Conservation (phyloP, 1,140 invertebrate species). For the Drosophila trapezifrons region DNA sequence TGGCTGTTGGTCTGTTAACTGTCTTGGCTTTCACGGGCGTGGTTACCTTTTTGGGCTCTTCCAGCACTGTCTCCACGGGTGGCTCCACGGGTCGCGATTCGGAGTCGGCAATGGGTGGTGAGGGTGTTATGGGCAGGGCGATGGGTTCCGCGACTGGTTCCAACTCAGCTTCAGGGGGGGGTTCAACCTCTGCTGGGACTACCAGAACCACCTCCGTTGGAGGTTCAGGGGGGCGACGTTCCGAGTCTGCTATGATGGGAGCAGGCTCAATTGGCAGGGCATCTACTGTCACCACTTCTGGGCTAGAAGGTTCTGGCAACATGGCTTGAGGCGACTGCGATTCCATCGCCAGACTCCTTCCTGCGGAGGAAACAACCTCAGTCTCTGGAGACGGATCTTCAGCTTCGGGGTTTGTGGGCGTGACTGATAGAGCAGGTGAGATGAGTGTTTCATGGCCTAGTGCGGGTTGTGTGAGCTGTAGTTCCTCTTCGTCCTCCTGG, state of each 20-base stretch:
- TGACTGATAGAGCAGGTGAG: conserved; percentile 55
- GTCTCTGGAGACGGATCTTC: conserved; percentile 13
- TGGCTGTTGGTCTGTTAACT: conserved; percentile 14
- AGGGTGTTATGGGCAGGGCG: conserved; percentile 48
- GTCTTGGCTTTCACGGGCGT: conserved; percentile 30
- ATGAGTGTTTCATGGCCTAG: conserved; percentile 46
- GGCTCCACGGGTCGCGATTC: conserved; percentile 85
- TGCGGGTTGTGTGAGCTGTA: conserved; percentile 7
- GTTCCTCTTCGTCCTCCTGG: conserved; percentile 34
- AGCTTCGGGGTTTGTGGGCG: conserved; percentile 58
- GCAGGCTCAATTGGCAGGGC: neutral
- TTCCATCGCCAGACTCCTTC: neutral
- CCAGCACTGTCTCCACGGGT: conserved; percentile 58
- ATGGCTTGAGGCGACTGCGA: neutral
- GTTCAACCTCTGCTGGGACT: neutral
- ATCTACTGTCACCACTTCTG: neutral
- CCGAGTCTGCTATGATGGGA: conserved; percentile 58
- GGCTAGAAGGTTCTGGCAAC: neutral
- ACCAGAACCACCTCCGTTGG: conserved; percentile 2
- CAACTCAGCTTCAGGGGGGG: neutral
- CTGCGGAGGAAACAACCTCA: conserved; percentile 62
- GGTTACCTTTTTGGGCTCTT: conserved; percentile 71
- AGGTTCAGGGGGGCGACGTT: conserved; percentile 78
- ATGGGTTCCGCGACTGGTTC: conserved; percentile 22
- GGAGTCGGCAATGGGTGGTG: conserved; percentile 69